Conservation (phyloP, 2,888 invertebrate species). For the Drosophila hamatofila region DNA sequence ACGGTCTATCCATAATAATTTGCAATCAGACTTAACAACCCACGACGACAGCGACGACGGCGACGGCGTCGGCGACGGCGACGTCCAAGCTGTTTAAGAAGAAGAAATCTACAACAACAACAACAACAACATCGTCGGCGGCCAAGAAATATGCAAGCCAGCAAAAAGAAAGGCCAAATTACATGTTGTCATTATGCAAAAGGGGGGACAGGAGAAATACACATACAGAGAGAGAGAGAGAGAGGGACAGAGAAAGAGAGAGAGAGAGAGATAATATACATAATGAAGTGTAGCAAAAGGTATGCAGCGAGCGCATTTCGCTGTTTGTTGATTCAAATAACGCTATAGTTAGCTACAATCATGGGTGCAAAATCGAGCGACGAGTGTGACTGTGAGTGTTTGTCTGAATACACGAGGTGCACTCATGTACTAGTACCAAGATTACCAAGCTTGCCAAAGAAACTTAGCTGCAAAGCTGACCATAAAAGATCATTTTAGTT, state of each 20-base stretch:
- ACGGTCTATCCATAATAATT: constrained; percentile 65
- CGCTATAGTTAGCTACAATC: constrained; percentile 32
- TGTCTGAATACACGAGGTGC: constrained; percentile 24
- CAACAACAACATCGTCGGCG: background rate
- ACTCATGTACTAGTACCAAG: constrained; percentile 9
- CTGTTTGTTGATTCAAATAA: constrained; percentile 52
- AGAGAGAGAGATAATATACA: constrained; percentile 18
- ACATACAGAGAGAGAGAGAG: background rate
- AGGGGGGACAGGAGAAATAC: constrained; percentile 21
- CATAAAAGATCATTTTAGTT: background rate
- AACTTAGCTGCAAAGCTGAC: background rate
- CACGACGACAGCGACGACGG: constrained; percentile 32
- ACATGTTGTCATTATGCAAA: constrained; percentile 71
- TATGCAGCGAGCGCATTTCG: constrained; percentile 34
- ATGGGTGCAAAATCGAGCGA: constrained; percentile 30
- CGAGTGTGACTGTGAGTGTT: constrained; percentile 8
- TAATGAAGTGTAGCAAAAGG: constrained; percentile 70
- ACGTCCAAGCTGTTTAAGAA: constrained; percentile 14
- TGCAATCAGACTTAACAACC: constrained; percentile 72
- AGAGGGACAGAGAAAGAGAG: background rate
- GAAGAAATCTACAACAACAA: constrained; percentile 31
- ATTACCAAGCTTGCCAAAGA: background rate
- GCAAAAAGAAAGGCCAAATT: constrained; percentile 75
- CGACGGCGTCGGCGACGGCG: constrained; percentile 27
- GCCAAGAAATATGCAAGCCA: constrained; percentile 46